These are phyloP conservation scores for Lumbricus terrestris DNA, from an alignment of 2,888 invertebrate species.

Conservation along the genomic window DNA sequence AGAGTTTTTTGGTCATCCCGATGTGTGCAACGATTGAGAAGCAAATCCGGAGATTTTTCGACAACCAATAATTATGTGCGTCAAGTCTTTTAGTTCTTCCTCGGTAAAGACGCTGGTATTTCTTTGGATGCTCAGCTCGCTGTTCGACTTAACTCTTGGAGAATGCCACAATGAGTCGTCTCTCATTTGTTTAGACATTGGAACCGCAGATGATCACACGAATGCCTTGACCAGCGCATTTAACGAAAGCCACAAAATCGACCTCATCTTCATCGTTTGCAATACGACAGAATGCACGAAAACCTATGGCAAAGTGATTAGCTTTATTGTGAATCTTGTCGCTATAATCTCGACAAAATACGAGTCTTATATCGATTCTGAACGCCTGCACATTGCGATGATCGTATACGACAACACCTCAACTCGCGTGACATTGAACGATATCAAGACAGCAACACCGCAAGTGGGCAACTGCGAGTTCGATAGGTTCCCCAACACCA, in stretches of 20 bases:
- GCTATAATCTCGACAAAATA: background rate
- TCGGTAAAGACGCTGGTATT: background rate
- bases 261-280: background rate
- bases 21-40: background rate
- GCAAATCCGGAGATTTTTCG: background rate
- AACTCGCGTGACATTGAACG: background rate
- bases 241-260: background rate
- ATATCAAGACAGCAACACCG: background rate
- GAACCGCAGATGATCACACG: background rate
- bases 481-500: background rate
- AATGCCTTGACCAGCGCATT: background rate
- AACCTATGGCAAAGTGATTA: background rate
- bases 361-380: background rate
- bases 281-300: background rate
- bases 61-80: background rate
- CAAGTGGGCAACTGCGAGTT: background rate
- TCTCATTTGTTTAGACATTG: background rate
- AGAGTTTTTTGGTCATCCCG: background rate
- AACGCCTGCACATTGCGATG: background rate
- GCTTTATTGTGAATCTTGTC: background rate
- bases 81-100: background rate
- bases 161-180: background rate
- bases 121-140: background rate
- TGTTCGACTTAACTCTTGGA: background rate
- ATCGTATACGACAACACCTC: background rate